Evolutionary conservation across 2,888 invertebrate species (phyloP).

Genomic region (Cordilura impudica): DNA sequence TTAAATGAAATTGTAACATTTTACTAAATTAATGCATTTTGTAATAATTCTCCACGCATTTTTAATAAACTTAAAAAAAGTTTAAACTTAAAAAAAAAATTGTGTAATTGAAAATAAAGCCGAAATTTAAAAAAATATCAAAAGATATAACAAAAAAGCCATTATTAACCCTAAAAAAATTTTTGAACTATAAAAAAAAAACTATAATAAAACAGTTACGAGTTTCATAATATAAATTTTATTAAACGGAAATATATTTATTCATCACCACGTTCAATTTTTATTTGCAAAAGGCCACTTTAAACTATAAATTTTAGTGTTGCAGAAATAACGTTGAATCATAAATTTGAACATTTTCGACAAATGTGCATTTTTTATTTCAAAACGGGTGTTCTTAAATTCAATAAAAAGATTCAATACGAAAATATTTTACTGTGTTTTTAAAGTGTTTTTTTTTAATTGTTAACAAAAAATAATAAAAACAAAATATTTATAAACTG

Average conservation of each 20-base stretch:
- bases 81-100: no score
- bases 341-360: not conserved
- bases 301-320: slow-evolving; percentile 7
- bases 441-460: slow-evolving; percentile 12
- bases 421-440: not conserved
- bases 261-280: slow-evolving; percentile 36
- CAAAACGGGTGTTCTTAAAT: not conserved
- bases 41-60: no score
- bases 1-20: no score
- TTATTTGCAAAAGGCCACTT: slow-evolving; percentile 9
- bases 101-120: no score
- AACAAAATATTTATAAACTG: not conserved
- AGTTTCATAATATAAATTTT: slow-evolving; percentile 5
- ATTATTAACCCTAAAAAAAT: not conserved
- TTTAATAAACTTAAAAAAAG: no score
- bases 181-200: slow-evolving; percentile 10
- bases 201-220: not conserved
- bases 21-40: no score
- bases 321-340: not conserved
- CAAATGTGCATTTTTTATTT: slow-evolving; percentile 13
- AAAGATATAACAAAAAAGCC: slow-evolving; percentile 1
- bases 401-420: not conserved
- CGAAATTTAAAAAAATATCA: no score
- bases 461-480: not conserved
- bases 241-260: not conserved